Evolutionary conservation across 2,888 invertebrate genomes (phyloP).

Genomic region (Xestia c-nigrum): DNA sequence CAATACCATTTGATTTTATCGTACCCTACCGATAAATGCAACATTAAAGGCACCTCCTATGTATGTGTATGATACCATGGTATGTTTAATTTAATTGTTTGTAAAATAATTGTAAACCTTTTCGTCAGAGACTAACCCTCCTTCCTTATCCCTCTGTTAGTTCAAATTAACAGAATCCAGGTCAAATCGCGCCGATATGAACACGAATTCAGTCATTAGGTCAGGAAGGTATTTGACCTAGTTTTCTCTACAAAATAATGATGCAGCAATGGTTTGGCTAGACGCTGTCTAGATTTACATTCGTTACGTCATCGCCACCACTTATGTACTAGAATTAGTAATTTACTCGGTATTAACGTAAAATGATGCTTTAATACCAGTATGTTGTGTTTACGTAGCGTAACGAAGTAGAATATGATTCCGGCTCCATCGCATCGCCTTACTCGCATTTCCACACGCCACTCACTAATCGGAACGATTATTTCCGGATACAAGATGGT

Average conservation of each 20-base stretch:
- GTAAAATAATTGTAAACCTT: neutral
- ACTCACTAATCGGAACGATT: slow-evolving; percentile 44
- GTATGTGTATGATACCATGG: neutral
- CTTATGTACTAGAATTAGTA: slow-evolving; percentile 11
- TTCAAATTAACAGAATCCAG: neutral
- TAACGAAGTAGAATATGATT: slow-evolving; percentile 45
- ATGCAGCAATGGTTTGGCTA: slow-evolving; percentile 18
- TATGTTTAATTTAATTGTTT: neutral
- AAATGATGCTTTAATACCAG: slow-evolving; percentile 25
- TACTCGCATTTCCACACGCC: slow-evolving; percentile 57
- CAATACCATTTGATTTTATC: neutral
- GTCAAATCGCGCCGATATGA: neutral
- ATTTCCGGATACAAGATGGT: slow-evolving; percentile 43
- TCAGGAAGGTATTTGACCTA: slow-evolving; percentile 19
- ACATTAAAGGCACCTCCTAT: neutral
- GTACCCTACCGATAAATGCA: neutral
- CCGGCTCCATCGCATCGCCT: slow-evolving; percentile 39
- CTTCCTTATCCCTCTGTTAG: neutral
- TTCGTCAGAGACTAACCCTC: neutral
- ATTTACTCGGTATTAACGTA: slow-evolving; percentile 15
- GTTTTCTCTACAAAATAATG: slow-evolving; percentile 7
- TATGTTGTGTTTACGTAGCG: slow-evolving; percentile 44
- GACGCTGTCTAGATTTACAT: slow-evolving; percentile 28
- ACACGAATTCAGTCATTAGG: neutral
- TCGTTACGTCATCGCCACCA: slow-evolving; percentile 7